Evolutionary conservation across 2,888 invertebrate genomes (phyloP).

Genomic region (Flexamia atlantica): DNA sequence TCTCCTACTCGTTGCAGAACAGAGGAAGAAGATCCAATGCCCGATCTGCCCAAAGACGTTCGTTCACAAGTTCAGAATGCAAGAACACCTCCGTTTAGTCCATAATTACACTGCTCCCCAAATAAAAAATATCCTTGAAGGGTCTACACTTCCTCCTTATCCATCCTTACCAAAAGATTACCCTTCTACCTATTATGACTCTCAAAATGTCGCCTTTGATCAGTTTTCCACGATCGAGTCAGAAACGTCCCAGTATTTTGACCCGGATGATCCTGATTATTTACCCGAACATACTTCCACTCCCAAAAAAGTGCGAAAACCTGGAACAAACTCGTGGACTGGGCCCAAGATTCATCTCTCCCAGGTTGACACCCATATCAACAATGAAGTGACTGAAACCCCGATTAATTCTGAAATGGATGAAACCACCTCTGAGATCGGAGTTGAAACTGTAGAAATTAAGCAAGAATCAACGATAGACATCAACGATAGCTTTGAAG

Average conservation of each 20-base stretch:
- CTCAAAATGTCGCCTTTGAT: background rate
- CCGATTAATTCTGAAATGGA: background rate
- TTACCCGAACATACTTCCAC: background rate
- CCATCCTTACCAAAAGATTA: background rate
- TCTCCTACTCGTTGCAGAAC: conserved; percentile 44
- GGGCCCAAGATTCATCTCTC: background rate
- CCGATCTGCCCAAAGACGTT: conserved; percentile 45
- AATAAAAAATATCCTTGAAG: no score
- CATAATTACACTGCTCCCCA: background rate
- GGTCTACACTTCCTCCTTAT: background rate
- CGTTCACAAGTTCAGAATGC: conserved; percentile 45
- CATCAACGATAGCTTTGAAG: background rate
- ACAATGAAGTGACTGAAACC: background rate
- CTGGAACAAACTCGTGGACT: background rate
- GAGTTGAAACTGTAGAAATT: background rate
- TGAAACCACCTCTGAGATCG: background rate
- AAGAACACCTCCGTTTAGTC: conserved; percentile 23
- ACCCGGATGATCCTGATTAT: conserved; percentile 27
- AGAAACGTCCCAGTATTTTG: background rate
- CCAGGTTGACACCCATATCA: background rate
- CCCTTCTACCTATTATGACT: background rate
- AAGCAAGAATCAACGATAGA: conserved; percentile 13
- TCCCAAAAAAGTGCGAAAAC: background rate
- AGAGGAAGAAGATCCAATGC: conserved; percentile 51
- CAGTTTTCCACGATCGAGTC: background rate